Conservation (phyloP, 2,113 vertebrate genomes). For the Irena cyanogastra region DNA sequence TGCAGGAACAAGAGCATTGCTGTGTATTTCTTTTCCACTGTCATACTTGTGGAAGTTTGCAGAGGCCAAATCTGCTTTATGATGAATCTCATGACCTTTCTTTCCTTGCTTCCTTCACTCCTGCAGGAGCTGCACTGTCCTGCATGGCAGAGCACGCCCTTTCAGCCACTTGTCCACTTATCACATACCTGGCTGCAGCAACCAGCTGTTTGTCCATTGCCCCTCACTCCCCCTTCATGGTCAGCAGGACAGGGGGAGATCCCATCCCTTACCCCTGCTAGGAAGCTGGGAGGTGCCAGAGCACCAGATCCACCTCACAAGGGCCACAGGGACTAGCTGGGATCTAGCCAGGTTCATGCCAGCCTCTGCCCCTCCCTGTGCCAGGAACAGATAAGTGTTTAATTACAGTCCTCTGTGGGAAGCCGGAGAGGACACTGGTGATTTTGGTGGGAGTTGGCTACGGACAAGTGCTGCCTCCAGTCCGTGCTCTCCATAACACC, state of each 20-base stretch:
- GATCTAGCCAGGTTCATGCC: background rate
- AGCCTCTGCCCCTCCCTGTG: background rate
- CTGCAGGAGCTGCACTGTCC: background rate
- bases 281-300: background rate
- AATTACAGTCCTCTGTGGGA: background rate
- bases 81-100: background rate
- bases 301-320: fast-evolving
- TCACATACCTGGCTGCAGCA: background rate
- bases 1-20: background rate
- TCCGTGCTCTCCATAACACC: fast-evolving
- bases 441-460: background rate
- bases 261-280: fast-evolving
- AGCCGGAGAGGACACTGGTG: background rate
- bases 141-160: fast-evolving
- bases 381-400: background rate
- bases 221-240: fast-evolving
- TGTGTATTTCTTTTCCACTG: background rate
- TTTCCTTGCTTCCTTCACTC: background rate
- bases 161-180: background rate
- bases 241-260: fast-evolving
- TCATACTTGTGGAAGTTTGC: background rate
- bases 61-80: background rate
- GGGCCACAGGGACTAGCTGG: fast-evolving
- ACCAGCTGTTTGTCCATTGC: background rate
- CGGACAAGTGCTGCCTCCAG: background rate